A percentile compares a stretch with the other conserved stretches of the same genome.
Conservation (phyloP, 2,888 invertebrate genomes). For the Drosophila phalerata region DNA sequence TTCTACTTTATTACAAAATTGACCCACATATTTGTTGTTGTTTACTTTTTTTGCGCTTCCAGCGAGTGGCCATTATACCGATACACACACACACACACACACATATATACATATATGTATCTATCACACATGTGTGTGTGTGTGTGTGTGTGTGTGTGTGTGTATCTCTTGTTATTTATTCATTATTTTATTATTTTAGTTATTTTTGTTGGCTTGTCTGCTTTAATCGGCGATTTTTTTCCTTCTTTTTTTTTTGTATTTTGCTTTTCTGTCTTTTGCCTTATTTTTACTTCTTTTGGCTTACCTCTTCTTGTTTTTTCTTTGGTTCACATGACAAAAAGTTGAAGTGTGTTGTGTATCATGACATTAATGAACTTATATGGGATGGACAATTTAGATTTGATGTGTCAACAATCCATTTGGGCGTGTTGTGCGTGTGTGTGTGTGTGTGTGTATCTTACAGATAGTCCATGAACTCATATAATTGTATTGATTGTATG, state of each 20-base stretch:
- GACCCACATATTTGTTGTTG: slow-evolving; percentile 78
- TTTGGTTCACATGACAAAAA: slow-evolving; percentile 48
- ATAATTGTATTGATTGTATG: slow-evolving; percentile 50
- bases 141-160: slow-evolving; percentile 22
- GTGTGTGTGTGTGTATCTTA: slow-evolving; percentile 32
- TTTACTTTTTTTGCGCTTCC: slow-evolving; percentile 54
- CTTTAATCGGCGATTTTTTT: slow-evolving; percentile 50
- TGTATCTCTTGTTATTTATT: slow-evolving; percentile 72
- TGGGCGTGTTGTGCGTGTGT: slow-evolving; percentile 34
- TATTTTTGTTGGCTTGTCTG: slow-evolving; percentile 51
- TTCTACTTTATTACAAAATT: slow-evolving; percentile 81
- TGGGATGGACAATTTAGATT: slow-evolving; percentile 75
- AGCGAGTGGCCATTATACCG: slow-evolving; percentile 58
- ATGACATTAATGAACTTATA: slow-evolving; percentile 80
- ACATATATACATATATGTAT: slow-evolving; percentile 16
- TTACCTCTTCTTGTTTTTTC: slow-evolving; percentile 4
- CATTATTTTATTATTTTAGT: slow-evolving; percentile 78
- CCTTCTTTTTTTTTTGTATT: neutral
- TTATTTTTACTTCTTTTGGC: slow-evolving; percentile 16
- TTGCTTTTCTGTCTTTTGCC: slow-evolving; percentile 13
- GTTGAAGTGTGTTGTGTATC: slow-evolving; percentile 62
- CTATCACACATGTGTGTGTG: slow-evolving; percentile 32
- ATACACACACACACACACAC: slow-evolving; percentile 35
- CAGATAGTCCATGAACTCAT: slow-evolving; percentile 37
- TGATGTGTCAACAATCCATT: slow-evolving; percentile 71